These are phyloP conservation scores for Ceraclea dissimilis DNA, from an alignment of 2,888 invertebrate species.

Conservation along the genomic window DNA sequence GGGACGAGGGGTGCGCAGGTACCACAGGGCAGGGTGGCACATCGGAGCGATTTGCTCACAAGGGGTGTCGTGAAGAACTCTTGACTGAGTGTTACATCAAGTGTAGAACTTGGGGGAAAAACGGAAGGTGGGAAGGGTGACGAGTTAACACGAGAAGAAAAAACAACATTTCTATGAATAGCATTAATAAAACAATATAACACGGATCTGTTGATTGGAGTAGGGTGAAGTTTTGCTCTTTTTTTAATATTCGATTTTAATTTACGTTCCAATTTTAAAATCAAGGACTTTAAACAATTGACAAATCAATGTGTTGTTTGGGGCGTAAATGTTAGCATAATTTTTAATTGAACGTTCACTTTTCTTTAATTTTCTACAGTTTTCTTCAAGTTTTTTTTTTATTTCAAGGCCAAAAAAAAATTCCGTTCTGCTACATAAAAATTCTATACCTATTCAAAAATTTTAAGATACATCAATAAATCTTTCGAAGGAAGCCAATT, in stretches of 20 bases:
- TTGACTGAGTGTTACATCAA: conserved; percentile 13
- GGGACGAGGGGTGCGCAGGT: background rate
- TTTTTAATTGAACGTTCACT: no score
- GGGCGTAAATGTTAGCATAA: no score
- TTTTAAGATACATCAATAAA: no score
- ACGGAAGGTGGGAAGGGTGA: conserved; percentile 1
- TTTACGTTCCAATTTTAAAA: background rate
- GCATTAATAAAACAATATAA: background rate
- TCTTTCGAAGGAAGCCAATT: no score
- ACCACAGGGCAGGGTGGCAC: background rate
- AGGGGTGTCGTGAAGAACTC: conserved; percentile 7
- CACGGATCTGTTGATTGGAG: background rate
- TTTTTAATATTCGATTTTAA: background rate
- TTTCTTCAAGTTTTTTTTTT: no score
- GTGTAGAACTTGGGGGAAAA: conserved; percentile 2
- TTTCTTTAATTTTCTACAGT: no score
- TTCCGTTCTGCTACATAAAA: no score
- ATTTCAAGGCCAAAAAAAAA: no score
- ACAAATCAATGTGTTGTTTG: no score
- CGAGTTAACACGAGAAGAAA: background rate
- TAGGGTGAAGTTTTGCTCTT: background rate
- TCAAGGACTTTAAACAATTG: no score
- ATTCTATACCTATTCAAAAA: no score
- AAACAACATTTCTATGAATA: conserved; percentile 1
- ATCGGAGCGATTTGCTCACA: background rate